Evolutionary conservation across 2,113 vertebrate genomes (phyloP), one percentile per base, ranked within the genome.

Genomic region (Progne subis): DNA sequence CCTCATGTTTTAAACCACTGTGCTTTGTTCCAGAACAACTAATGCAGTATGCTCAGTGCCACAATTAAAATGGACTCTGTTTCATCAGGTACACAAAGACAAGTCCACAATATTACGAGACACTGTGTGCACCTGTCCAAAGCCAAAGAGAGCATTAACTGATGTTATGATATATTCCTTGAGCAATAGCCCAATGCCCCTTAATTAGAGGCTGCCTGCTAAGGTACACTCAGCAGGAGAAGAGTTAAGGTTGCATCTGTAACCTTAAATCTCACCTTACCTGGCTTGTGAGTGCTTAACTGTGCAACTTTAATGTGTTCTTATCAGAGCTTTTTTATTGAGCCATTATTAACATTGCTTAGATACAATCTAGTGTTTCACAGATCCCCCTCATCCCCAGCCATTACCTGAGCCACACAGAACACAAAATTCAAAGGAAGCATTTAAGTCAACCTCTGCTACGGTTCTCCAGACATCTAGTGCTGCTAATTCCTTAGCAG

Each of bases 221-320:
- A 95, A 79, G 70, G 69, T 89, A 82, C 41, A 41, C 91, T 34
- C 95, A 95, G 89, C 65, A 95, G 94, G 86, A 95, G 65, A 92
- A 82, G 91, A 95, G 89, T 91, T 97, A 95, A 96, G 81, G 92
- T 92, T 94, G 91, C 75, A 69, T 76, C 69, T 85, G 86, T 87
- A 95, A 89, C 93, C 89, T 96, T 88, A 96, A 94, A 82, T 92
- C 83, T 94, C 89, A 96, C 89, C 93, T 95, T 65, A 95, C 83
- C 53, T 69, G 81, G 69, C 70, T 95, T 82, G n/a, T 18, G 39
- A 94, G 81, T 34, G 69, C 86, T 94, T 84, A 95, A 89, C 83
- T 2, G 69, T 69, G 81, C 49, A 91, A 91, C 91, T 92, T 89
- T 61, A 95, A 94, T 50, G 74, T 65, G 68, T 91, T 89, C 92